These are phyloP conservation scores for Criorhina ranunculi DNA, from an alignment of 2,888 invertebrate species.

Conservation along the genomic window DNA sequence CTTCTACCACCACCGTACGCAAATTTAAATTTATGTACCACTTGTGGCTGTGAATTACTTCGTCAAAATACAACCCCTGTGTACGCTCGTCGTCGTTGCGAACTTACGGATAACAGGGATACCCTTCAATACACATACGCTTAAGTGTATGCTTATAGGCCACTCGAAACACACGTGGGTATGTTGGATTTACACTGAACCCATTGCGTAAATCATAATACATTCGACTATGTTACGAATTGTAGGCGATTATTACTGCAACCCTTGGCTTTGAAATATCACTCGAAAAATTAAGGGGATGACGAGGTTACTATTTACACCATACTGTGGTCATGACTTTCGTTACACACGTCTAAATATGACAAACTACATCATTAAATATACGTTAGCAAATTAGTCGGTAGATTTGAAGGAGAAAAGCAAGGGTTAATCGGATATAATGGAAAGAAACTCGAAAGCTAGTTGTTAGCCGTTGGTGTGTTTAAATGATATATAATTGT, in stretches of 20 bases:
- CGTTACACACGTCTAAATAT: slow-evolving; percentile 45
- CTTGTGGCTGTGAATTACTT: slow-evolving; percentile 74
- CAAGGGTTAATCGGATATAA: slow-evolving; percentile 15
- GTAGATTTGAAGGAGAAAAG: slow-evolving; percentile 42
- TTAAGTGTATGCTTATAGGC: slow-evolving; percentile 26
- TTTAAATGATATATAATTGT: neutral
- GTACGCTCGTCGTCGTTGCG: slow-evolving; percentile 17
- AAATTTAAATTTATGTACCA: slow-evolving; percentile 74
- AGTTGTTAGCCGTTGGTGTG: neutral
- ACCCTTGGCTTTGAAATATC: slow-evolving; percentile 55
- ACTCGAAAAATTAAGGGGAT: slow-evolving; percentile 53
- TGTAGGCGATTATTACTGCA: slow-evolving; percentile 59
- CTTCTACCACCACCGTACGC: slow-evolving; percentile 26
- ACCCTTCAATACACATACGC: slow-evolving; percentile 32
- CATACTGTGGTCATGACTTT: slow-evolving; percentile 45
- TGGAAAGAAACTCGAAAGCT: neutral
- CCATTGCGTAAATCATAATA: slow-evolving; percentile 51
- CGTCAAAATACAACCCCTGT: slow-evolving; percentile 63
- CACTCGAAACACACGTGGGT: slow-evolving; percentile 48
- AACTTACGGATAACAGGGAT: slow-evolving; percentile 49
- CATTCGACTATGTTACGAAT: slow-evolving; percentile 38
- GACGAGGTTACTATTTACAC: slow-evolving; percentile 66
- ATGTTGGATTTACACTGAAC: slow-evolving; percentile 54
- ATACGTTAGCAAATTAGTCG: slow-evolving; percentile 46
- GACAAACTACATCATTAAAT: slow-evolving; percentile 55